Percentiles rank a stretch among this genome's conserved stretches.
Evolutionary conservation across 2,113 vertebrate species (phyloP).

Genomic region (Caloenas nicobarica): DNA sequence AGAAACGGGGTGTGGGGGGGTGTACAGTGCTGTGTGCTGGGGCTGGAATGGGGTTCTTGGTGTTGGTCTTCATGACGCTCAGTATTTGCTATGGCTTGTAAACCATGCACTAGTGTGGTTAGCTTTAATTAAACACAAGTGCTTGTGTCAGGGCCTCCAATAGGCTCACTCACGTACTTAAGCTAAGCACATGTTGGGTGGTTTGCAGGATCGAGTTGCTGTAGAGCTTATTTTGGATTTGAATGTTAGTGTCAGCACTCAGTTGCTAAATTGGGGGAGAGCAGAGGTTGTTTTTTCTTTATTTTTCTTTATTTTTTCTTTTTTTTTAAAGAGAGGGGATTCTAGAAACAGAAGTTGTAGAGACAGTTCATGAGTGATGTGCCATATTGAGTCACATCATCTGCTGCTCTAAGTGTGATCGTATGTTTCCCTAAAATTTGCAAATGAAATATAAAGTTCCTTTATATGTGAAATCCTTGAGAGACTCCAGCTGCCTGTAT

Average conservation of each 20-base stretch:
- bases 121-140: constrained; percentile 15
- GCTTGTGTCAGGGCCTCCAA: background rate
- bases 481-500: background rate
- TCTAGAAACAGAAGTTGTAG: background rate
- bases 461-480: background rate
- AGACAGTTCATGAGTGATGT: background rate
- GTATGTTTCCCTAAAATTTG: background rate
- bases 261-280: background rate
- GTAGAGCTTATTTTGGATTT: constrained; percentile 37
- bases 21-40: background rate
- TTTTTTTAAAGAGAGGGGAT: background rate
- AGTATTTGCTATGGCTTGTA: background rate
- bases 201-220: background rate
- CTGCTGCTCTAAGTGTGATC: background rate
- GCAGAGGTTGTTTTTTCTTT: background rate
- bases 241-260: background rate
- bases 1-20: background rate
- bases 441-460: background rate
- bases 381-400: background rate
- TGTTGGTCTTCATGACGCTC: background rate
- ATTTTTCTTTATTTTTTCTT: too few species aligned
- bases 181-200: background rate
- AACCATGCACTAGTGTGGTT: background rate
- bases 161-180: background rate
- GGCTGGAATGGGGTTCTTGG: background rate